Evolutionary conservation across 2,113 vertebrate genomes (phyloP), one percentile per base, ranked within the genome.

Genomic region (Muntiacus muntjak): DNA sequence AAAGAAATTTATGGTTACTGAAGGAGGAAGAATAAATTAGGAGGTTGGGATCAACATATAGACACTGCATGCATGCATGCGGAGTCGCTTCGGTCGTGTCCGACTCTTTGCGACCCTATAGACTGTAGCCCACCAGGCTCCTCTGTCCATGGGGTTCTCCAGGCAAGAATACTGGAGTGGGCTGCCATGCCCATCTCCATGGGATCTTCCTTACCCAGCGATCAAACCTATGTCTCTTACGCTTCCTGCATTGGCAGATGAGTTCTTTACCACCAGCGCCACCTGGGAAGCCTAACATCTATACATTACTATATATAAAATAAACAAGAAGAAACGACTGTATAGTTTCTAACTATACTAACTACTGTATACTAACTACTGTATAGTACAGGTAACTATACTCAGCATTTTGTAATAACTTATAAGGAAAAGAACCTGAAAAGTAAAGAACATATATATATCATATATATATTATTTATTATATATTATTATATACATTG

Each of bases 51-150:
- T 52, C 21, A 81, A 33, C 45, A 52, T 11, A 19, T 47, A 33
- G 28, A 33, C 9, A 33, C 5, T 6, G 21, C 12, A 43, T 14
- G 71, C 6, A 1, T 43, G 71, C 3, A 0, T 14, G 36, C 23
- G 6, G 13, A 74, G 71, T 43, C 23, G 1, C 71, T 43, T 26
- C 36, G 25, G 71, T 30, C 11, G 1, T 7, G 36, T 26, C 71
- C 14, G 0, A 74, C 36, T 43, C 71, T 67, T 21, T 23, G 21
- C 3, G 0, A 25, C 36, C 11, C 36, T 43, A 4, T 14, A 25
- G 36, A 74, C 71, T 23, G 71, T 43, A 74, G 71, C 71, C 5
- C 71, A 26, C 12, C 23, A 76, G 36, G 23, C 1, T 76, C 71
- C 36, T 76, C 71, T 43, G 36, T 74, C 71, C 23, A 0, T 43